Conservation (phyloP, 2,888 invertebrate species). For the Calameuta filiformis region DNA sequence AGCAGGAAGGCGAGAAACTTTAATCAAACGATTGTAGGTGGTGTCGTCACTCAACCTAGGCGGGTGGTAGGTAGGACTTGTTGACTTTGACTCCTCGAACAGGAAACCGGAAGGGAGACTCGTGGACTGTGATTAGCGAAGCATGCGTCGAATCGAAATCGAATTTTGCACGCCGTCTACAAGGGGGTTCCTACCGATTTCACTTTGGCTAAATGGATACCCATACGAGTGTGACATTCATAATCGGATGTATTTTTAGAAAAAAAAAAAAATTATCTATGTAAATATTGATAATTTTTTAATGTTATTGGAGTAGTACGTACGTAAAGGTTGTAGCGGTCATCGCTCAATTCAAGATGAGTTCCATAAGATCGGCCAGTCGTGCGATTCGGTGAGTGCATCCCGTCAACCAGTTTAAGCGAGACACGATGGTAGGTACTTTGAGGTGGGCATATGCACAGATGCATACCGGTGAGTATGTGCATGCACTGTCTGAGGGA, state of each 20-base stretch:
- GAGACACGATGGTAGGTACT: background rate
- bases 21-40: background rate
- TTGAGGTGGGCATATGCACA: background rate
- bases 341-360: background rate
- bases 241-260: background rate
- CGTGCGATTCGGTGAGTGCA: background rate
- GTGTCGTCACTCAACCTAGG: background rate
- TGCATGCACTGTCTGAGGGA: background rate
- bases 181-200: background rate
- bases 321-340: background rate
- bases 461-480: background rate
- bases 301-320: background rate
- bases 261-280: background rate
- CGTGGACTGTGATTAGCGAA: conserved; percentile 23
- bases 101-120: conserved; percentile 21
- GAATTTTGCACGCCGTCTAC: conserved; percentile 16
- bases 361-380: background rate
- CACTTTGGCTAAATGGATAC: background rate
- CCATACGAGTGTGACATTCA: background rate
- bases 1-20: background rate
- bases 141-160: conserved; percentile 26
- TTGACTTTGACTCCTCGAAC: conserved; percentile 18
- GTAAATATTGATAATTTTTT: background rate
- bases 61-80: conserved; percentile 7
- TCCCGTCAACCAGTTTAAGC: background rate